Conservation (phyloP, 64 coral and sea anemone genomes). For the Dendrophyllia cribrosa region DNA sequence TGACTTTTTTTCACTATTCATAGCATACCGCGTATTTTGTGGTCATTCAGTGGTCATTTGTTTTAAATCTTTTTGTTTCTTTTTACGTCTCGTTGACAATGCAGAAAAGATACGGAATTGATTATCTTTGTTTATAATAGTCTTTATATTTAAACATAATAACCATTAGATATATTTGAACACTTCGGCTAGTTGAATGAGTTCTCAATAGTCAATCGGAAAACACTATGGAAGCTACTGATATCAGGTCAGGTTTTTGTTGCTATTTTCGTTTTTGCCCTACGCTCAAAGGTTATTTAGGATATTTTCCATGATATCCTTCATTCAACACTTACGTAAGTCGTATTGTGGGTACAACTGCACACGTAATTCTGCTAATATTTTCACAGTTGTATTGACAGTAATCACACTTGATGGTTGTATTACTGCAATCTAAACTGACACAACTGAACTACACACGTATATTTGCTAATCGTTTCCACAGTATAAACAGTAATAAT, state of each 20-base stretch:
- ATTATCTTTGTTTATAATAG: conserved; percentile 6
- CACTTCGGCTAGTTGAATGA: background rate
- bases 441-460: no score
- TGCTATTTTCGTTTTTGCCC: background rate
- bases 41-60: background rate
- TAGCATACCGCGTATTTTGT: background rate
- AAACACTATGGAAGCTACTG: background rate
- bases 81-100: background rate
- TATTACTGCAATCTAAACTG: no score
- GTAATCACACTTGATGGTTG: no score
- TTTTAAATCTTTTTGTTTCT: background rate
- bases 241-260: background rate
- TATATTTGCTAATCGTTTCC: no score
- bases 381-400: no score
- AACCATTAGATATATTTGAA: conserved; percentile 8
- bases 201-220: background rate
- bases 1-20: background rate
- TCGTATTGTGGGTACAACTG: background rate
- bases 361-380: no score
- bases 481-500: no score
- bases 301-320: background rate
- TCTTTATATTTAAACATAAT: background rate
- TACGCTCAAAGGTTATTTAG: background rate
- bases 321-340: background rate
- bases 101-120: background rate